phyloP scores from a whole-genome alignment of 2,888 invertebrate species.

The Gymnosoma rotundatum region DNA sequence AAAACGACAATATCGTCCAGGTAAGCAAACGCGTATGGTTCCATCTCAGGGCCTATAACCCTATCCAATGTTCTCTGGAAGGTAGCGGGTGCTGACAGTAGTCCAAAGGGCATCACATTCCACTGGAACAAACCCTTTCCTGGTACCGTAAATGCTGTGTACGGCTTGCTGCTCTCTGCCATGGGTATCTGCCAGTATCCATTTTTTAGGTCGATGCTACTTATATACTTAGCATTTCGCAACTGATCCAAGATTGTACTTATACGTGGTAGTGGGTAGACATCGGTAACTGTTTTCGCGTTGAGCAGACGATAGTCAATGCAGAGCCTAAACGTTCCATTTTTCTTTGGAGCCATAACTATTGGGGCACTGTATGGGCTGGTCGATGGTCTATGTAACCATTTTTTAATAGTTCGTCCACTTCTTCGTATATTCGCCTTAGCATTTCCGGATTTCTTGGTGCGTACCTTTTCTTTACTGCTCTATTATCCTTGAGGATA shows the following conservation, averaged over 20 bases:
- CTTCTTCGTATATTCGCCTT: neutral
- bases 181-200: conserved; percentile 21
- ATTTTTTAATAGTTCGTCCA: neutral
- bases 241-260: neutral
- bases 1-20: conserved; percentile 8
- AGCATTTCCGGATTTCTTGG: conserved; percentile 16
- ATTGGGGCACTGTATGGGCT: conserved; percentile 4
- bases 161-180: conserved; percentile 18
- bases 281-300: conserved; percentile 11
- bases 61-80: neutral
- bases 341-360: conserved; percentile 6
- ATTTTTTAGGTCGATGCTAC: conserved; percentile 20
- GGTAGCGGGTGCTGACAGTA: no score
- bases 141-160: conserved; percentile 26
- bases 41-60: conserved; percentile 6
- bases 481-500: conserved; percentile 3
- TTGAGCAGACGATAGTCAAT: conserved; percentile 13
- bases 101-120: no score
- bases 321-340: neutral
- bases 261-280: conserved; percentile 7
- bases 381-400: neutral
- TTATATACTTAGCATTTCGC: conserved; percentile 3
- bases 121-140: conserved; percentile 6
- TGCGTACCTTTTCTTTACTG: neutral
- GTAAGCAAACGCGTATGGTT: conserved; percentile 16